These are phyloP conservation scores for Drosophila lutescens DNA, from an alignment of 2,888 invertebrate genomes.

Conservation along the genomic window DNA sequence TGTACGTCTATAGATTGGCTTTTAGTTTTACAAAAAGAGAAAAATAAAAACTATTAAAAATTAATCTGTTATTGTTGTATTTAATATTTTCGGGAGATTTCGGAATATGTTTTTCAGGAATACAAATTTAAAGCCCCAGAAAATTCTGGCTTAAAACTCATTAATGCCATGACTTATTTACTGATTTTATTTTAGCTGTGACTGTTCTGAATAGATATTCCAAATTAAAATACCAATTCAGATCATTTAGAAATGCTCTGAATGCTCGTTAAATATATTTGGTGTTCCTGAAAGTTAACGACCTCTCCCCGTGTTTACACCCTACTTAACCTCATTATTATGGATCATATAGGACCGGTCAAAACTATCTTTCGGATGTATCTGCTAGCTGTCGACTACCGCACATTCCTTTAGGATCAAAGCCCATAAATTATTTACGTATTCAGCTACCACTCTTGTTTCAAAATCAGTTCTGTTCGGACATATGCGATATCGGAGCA, in stretches of 20 bases:
- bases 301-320: neutral
- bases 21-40: slow-evolving; percentile 49
- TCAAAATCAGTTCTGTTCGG: slow-evolving; percentile 36
- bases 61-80: neutral
- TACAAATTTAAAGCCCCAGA: neutral
- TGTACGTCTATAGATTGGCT: slow-evolving; percentile 57
- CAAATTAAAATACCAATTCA: no score
- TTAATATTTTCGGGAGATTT: neutral
- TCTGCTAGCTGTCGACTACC: slow-evolving; percentile 37
- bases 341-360: neutral
- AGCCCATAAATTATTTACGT: slow-evolving; percentile 37
- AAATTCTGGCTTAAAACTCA: neutral
- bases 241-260: no score
- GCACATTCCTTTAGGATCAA: slow-evolving; percentile 40
- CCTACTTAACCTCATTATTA: neutral
- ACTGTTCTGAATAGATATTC: neutral
- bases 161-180: neutral
- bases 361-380: slow-evolving; percentile 38
- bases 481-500: neutral
- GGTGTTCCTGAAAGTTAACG: neutral
- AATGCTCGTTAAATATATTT: neutral
- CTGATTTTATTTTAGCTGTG: neutral
- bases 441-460: slow-evolving; percentile 30
- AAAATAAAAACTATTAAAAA: slow-evolving; percentile 54
- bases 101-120: neutral